phyloP scores from a whole-genome alignment of 1,140 invertebrate species.

The Cardiocondyla obscurior region DNA sequence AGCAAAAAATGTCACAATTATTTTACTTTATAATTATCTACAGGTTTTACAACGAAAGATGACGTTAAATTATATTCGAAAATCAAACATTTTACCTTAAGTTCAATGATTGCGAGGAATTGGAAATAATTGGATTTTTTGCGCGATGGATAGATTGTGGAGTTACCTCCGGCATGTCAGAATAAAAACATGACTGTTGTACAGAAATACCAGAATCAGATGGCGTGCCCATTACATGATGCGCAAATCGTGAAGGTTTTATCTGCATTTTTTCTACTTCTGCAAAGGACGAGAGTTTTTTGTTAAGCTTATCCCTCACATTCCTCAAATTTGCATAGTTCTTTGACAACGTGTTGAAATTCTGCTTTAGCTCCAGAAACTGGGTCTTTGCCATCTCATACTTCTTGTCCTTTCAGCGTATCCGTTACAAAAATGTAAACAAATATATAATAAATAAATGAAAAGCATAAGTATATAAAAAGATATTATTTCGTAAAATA shows the following conservation, averaged over 20 bases:
- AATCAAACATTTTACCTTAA: neutral
- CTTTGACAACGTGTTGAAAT: neutral
- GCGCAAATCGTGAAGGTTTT: neutral
- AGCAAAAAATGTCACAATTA: too few species aligned
- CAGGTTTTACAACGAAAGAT: too few species aligned
- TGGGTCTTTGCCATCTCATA: slow-evolving; percentile 49
- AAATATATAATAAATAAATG: neutral
- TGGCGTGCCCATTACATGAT: neutral
- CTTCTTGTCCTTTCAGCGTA: slow-evolving; percentile 56
- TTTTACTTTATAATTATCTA: too few species aligned
- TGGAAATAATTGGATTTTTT: too few species aligned
- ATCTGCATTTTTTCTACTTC: too few species aligned
- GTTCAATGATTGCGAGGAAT: too few species aligned
- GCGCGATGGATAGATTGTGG: too few species aligned
- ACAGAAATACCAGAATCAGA: neutral
- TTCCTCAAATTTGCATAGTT: slow-evolving; percentile 31
- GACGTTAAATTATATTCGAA: too few species aligned
- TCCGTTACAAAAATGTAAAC: neutral
- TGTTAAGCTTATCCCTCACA: neutral
- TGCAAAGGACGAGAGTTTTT: slow-evolving; percentile 2
- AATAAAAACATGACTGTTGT: too few species aligned
- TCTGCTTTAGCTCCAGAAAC: neutral
- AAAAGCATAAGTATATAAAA: too few species aligned
- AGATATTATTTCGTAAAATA: too few species aligned
- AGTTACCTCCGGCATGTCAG: too few species aligned